Percentiles rank a stretch among this genome's conserved stretches.
Evolutionary conservation across 2,888 invertebrate genomes (phyloP).

Genomic region (Melieria picta): DNA sequence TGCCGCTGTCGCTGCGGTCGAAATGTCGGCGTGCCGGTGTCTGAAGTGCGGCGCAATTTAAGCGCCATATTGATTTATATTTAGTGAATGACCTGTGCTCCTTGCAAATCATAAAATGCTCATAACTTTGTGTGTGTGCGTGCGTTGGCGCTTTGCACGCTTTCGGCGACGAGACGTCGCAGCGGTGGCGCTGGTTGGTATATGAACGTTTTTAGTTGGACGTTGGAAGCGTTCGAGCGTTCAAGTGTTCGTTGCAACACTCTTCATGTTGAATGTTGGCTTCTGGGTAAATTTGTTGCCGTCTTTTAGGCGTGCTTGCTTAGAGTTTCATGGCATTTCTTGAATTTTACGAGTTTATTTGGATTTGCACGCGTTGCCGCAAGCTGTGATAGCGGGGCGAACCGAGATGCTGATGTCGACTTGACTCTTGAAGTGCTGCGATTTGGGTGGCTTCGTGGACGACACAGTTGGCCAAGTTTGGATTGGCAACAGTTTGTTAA

Average conservation of each 20-base stretch:
- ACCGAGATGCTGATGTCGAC: too few species aligned
- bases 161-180: too few species aligned
- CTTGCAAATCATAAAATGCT: conserved; percentile 22
- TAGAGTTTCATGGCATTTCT: conserved; percentile 10
- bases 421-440: too few species aligned
- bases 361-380: conserved; percentile 1
- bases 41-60: neutral
- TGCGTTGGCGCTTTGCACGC: too few species aligned
- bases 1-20: neutral
- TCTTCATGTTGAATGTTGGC: too few species aligned
- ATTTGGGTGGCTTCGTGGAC: too few species aligned
- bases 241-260: too few species aligned
- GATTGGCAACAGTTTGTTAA: too few species aligned
- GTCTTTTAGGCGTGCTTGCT: conserved; percentile 24
- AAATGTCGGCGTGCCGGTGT: neutral
- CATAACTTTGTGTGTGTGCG: neutral
- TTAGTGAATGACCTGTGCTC: conserved; percentile 24
- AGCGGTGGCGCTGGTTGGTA: too few species aligned
- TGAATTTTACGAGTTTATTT: conserved; percentile 20
- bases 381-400: too few species aligned
- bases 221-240: too few species aligned
- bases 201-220: neutral
- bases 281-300: conserved; percentile 9
- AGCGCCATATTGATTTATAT: conserved; percentile 31
- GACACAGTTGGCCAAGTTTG: too few species aligned